Evolutionary conservation across 2,113 vertebrate genomes (phyloP), one percentile per base, ranked within the genome.

Genomic region (Paracanthobrama guichenoti): DNA sequence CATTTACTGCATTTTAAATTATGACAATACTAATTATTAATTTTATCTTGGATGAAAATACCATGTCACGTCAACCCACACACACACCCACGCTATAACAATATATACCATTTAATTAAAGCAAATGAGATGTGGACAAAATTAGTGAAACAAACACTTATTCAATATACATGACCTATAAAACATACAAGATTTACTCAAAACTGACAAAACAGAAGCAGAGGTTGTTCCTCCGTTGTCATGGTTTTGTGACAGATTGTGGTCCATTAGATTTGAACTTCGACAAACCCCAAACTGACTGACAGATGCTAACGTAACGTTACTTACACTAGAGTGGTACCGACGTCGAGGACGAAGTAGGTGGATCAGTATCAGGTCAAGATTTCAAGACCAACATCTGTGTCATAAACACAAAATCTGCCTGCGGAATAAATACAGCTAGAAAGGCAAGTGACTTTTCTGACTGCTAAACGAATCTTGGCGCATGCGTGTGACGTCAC

Each of bases 261-360:
- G n/a, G 24, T 64, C 62, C 2, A 22, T 69, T 18, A 39, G 16
- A 69, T 42, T 42, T 69, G 2, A 46, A 14, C 46, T 24, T 71
- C 8, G 14, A 26, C 35, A 24, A 53, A 80, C 39, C 66, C 2
- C n/a, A 31, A 80, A 80, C 42, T n/a, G 10, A 50, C n/a, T 3
- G 18, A 26, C n/a, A n/a, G n/a, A n/a, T n/a, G n/a, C n/a, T n/a
- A n/a, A n/a, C n/a, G 50, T 3, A 11, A 46, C 10, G 12, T 3
- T 67, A 81, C 79, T 81, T 81, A 81, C 79, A 14, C 11, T 67
- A 13, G 6, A 50, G 44, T 8, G 4, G 14, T 4, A 81, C 24
- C 44, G 62, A 48, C 26, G 62, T 4, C 20, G 31, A 31, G 16
- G 9, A 67, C 62, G 18, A n/a, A 50, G 16, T 28, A n/a, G 18